A percentile compares a stretch with the other conserved stretches of the same genome.
Conservation (phyloP, 2,888 invertebrate genomes). For the Galeopsomyia nigrocyanea region DNA sequence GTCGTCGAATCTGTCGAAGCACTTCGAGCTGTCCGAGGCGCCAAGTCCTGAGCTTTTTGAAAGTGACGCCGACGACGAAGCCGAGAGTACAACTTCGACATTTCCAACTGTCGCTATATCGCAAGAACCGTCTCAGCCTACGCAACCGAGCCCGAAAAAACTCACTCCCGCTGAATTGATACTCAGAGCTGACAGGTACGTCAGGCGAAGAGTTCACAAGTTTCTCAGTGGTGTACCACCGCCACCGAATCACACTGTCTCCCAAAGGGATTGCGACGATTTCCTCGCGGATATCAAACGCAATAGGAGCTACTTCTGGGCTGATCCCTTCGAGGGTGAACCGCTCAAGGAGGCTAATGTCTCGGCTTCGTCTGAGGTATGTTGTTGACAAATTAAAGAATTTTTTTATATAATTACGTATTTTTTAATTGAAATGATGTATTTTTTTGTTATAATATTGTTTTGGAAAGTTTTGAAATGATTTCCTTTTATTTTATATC, state of each 20-base stretch:
- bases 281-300: slow-evolving; percentile 75
- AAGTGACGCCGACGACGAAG: slow-evolving; percentile 60
- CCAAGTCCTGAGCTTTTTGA: slow-evolving; percentile 65
- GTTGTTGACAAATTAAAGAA: not conserved
- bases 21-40: slow-evolving; percentile 34
- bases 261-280: slow-evolving; percentile 77
- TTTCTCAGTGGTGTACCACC: slow-evolving; percentile 80
- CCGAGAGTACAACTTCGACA: slow-evolving; percentile 38
- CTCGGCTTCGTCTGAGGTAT: slow-evolving; percentile 7
- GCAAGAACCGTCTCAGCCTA: slow-evolving; percentile 38
- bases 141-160: slow-evolving; percentile 49
- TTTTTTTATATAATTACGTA: slow-evolving; percentile 3
- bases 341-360: not conserved
- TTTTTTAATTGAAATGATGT: too few relatives aligned
- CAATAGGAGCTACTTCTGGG: slow-evolving; percentile 71
- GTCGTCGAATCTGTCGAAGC: slow-evolving; percentile 14
- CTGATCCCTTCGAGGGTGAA: slow-evolving; percentile 51
- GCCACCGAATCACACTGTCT: slow-evolving; percentile 80
- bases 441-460: too few relatives aligned
- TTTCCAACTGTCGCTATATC: slow-evolving; percentile 17
- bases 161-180: slow-evolving; percentile 58
- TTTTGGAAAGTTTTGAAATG: too few relatives aligned
- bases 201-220: slow-evolving; percentile 71
- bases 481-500: too few relatives aligned
- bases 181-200: slow-evolving; percentile 63